Evolutionary conservation across 2,113 vertebrate species (phyloP).

Genomic region (Gorsachius goisagi): DNA sequence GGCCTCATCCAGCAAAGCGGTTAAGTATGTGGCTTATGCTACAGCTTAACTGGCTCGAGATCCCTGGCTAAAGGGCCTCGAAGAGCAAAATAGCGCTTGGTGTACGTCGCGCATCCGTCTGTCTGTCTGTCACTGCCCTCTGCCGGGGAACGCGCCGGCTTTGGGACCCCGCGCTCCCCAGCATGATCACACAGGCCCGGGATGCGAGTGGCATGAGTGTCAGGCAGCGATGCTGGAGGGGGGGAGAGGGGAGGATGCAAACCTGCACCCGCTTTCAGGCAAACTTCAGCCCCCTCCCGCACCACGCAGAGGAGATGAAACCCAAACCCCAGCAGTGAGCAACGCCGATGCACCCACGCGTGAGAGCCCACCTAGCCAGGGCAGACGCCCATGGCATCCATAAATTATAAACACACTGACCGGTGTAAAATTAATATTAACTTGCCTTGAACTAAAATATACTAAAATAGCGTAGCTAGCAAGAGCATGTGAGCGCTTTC

Average conservation of each 20-base stretch:
- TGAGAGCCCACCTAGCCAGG: accelerated
- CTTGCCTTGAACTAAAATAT: not conserved
- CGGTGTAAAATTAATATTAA: not conserved
- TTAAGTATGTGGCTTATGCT: not conserved
- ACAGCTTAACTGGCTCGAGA: not conserved
- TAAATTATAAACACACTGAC: not conserved
- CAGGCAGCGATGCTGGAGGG: not conserved
- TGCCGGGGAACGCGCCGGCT: not conserved
- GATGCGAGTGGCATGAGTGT: accelerated
- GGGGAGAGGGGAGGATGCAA: accelerated
- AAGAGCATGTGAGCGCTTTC: not conserved
- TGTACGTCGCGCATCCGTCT: accelerated
- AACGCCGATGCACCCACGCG: accelerated
- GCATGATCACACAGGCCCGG: accelerated
- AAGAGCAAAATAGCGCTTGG: not conserved
- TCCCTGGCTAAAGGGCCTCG: accelerated
- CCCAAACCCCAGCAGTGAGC: accelerated
- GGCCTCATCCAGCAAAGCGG: not conserved
- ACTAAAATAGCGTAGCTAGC: not conserved
- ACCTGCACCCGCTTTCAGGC: accelerated
- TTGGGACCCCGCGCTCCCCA: accelerated
- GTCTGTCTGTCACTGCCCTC: conserved; percentile 31
- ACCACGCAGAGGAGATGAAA: accelerated
- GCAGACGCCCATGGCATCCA: not conserved
- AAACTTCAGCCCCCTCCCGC: accelerated